Evolutionary conservation across 1,140 invertebrate genomes (phyloP).

Genomic region (Leptinotarsa texana): DNA sequence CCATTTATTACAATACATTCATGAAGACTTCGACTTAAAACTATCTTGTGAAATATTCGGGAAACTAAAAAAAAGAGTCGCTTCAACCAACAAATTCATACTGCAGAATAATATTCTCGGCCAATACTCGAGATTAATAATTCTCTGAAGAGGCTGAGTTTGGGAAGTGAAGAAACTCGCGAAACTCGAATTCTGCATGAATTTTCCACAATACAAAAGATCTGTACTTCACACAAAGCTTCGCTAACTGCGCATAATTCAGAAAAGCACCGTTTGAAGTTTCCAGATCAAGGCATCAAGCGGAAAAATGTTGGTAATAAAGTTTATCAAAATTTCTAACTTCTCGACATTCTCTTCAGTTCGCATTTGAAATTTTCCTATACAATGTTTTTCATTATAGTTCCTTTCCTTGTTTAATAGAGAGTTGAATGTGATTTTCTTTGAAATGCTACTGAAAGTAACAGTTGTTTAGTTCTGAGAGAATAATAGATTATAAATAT

Average conservation of each 20-base stretch:
- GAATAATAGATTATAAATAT: neutral
- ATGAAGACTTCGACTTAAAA: too few species aligned
- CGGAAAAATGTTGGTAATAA: constrained; percentile 14
- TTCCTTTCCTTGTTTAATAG: neutral
- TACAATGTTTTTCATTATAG: constrained; percentile 9
- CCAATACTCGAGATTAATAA: neutral
- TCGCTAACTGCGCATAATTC: neutral
- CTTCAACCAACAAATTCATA: neutral
- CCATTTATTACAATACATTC: too few species aligned
- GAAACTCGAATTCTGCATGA: neutral
- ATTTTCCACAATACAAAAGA: neutral
- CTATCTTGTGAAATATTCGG: too few species aligned
- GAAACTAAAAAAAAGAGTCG: too few species aligned
- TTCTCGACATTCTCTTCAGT: constrained; percentile 3
- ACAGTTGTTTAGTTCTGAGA: neutral
- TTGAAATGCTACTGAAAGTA: neutral
- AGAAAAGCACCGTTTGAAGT: neutral
- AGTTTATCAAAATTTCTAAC: constrained; percentile 16
- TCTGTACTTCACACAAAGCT: constrained; percentile 2
- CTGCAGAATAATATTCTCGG: neutral
- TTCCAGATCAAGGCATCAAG: neutral
- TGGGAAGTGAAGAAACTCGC: neutral
- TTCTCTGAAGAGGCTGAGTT: neutral
- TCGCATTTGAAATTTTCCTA: neutral
- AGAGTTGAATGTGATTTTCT: neutral